A percentile compares a stretch with the other conserved stretches of the same genome.
Conservation (phyloP, 2,797 vertebrate species). For the Sebastes minor region DNA sequence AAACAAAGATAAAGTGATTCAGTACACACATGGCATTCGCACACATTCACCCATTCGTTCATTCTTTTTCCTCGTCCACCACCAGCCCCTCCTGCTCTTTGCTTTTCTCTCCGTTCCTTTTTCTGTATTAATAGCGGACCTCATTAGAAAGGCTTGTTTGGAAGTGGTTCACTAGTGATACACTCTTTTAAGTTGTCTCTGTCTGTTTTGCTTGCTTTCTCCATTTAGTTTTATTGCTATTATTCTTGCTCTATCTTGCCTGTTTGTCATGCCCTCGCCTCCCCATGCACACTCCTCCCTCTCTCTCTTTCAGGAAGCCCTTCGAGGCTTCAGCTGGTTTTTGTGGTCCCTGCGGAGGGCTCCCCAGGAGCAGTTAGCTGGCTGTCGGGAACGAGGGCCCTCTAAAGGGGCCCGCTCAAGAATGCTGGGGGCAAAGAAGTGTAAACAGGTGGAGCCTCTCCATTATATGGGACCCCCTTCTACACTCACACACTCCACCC, state of each 20-base stretch:
- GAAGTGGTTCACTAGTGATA: constrained; percentile 87
- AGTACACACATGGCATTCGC: constrained; percentile 61
- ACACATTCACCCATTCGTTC: constrained; percentile 60
- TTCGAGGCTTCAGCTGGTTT: constrained; percentile 66
- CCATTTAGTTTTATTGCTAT: constrained; percentile 68
- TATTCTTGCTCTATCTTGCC: constrained; percentile 59
- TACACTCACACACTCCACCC: constrained; percentile 48
- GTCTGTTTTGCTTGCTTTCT: constrained; percentile 62
- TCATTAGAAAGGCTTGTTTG: constrained; percentile 88
- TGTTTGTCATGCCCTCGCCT: constrained; percentile 57
- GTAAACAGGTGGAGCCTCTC: constrained; percentile 92
- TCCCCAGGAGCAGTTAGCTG: constrained; percentile 87
- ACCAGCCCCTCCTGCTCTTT: constrained; percentile 46
- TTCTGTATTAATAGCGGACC: constrained; percentile 75
- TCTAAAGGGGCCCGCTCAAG: constrained; percentile 85
- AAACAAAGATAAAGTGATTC: constrained; percentile 76
- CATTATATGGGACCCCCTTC: constrained; percentile 81
- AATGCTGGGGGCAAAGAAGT: constrained; percentile 86
- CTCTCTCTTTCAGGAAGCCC: constrained; percentile 68
- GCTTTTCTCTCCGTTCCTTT: constrained; percentile 40
- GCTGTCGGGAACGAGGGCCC: constrained; percentile 81
- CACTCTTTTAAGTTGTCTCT: constrained; percentile 71
- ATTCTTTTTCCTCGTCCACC: constrained; percentile 36
- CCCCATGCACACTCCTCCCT: constrained; percentile 33
- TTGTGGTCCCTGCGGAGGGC: constrained; percentile 65